phyloP scores from a whole-genome alignment of 1,140 invertebrate species.

The Papilio polytes region DNA sequence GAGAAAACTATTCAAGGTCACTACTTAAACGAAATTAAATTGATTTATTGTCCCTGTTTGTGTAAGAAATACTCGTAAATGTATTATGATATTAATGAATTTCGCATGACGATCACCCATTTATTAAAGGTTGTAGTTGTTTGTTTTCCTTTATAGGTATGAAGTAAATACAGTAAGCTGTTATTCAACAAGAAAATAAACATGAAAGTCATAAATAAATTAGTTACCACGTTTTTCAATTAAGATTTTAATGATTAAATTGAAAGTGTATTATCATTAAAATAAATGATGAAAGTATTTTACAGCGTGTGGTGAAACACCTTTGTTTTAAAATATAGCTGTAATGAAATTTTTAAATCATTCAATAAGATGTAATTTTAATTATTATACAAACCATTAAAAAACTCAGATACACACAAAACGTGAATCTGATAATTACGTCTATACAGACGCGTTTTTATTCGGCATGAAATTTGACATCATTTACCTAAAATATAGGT shows the following conservation, averaged over 20 bases:
- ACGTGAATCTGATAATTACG: background rate
- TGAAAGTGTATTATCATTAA: background rate
- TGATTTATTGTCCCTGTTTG: background rate
- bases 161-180: background rate
- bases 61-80: background rate
- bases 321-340: background rate
- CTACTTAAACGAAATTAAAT: background rate
- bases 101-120: background rate
- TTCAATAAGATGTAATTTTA: background rate
- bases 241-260: constrained; percentile 6
- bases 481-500: constrained; percentile 48
- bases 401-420: background rate
- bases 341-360: background rate
- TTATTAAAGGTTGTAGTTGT: background rate
- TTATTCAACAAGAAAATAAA: constrained; percentile 15
- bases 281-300: no score
- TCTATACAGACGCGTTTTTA: background rate
- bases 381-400: no score
- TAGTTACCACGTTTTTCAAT: constrained; percentile 16
- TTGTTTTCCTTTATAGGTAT: background rate
- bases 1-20: background rate
- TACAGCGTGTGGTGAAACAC: background rate
- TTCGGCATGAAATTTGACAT: background rate
- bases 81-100: background rate
- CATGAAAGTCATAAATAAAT: constrained; percentile 3